These are phyloP conservation scores for Oophaga sylvatica DNA, from an alignment of 2,797 vertebrate genomes.

Conservation along the genomic window DNA sequence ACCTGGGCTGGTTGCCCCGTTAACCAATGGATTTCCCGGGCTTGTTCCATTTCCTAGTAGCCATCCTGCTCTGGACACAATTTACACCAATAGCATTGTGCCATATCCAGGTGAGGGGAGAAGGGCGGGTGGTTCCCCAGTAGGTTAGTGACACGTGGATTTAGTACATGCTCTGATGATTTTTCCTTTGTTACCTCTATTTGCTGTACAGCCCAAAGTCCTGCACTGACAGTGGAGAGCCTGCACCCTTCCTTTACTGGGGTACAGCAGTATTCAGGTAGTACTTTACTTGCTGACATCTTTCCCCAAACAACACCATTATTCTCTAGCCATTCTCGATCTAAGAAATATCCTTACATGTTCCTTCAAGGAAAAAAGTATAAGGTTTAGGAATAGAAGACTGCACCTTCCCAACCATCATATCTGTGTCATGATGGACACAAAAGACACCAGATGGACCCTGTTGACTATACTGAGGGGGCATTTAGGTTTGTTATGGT, in stretches of 20 bases:
- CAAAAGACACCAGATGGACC: too few species aligned
- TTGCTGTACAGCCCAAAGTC: constrained; percentile 84
- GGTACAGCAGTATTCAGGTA: constrained; percentile 98
- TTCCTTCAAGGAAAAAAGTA: not conserved
- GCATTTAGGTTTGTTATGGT: too few species aligned
- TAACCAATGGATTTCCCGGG: constrained; percentile 93
- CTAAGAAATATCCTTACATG: not conserved
- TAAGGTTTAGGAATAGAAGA: too few species aligned
- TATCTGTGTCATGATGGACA: not conserved
- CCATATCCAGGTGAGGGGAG: constrained; percentile 84
- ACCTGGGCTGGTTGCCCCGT: constrained; percentile 90
- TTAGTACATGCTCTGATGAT: not conserved
- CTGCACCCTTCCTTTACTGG: constrained; percentile 95
- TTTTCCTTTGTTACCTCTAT: constrained; percentile 31
- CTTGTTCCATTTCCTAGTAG: constrained; percentile 92
- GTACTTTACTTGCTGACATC: not conserved
- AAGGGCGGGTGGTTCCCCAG: not conserved
- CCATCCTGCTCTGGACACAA: constrained; percentile 90
- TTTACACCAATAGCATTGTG: constrained; percentile 93
- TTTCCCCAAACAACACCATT: not conserved
- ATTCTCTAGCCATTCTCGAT: not conserved
- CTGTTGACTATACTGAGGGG: too few species aligned
- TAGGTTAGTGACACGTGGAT: not conserved
- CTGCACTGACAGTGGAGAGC: constrained; percentile 87
- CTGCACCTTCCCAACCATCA: not conserved